Percentiles rank a stretch among this genome's conserved stretches.
These are phyloP conservation scores for Camelus dromedarius DNA, from an alignment of 2,113 vertebrate genomes.

Conservation along the genomic window DNA sequence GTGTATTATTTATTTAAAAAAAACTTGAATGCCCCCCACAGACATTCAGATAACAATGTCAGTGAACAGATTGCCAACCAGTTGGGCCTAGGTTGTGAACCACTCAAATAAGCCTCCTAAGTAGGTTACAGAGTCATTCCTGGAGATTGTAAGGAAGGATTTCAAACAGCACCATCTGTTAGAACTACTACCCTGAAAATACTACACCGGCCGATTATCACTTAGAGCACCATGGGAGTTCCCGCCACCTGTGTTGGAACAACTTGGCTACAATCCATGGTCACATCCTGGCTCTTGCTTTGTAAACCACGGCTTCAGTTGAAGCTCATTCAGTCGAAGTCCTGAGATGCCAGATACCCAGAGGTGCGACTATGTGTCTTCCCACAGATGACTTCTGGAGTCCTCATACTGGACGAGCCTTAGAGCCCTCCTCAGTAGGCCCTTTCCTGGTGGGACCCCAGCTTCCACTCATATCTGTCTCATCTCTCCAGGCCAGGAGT, in stretches of 20 bases:
- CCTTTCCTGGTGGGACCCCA: not conserved
- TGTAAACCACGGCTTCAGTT: not conserved
- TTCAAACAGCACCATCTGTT: constrained; percentile 60
- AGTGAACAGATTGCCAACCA: not conserved
- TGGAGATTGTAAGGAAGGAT: constrained; percentile 6
- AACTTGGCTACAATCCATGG: not conserved
- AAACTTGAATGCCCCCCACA: not conserved
- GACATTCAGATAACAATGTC: not conserved
- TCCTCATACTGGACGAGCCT: not conserved
- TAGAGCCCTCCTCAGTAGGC: not conserved
- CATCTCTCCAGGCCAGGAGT: not conserved
- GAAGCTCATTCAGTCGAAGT: not conserved
- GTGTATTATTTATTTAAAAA: not conserved
- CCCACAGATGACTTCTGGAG: not conserved
- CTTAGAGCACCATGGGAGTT: constrained; percentile 18
- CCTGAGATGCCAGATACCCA: not conserved
- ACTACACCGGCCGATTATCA: constrained; percentile 18
- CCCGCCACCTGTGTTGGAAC: not conserved
- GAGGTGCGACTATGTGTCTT: not conserved
- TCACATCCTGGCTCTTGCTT: not conserved
- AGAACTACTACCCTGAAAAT: not conserved
- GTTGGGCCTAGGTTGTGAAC: not conserved
- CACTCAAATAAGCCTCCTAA: not conserved
- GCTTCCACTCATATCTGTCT: not conserved
- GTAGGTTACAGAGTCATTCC: constrained; percentile 42